Base-by-base conservation (phyloP, 2,113 vertebrate genomes). In the Ornithorhynchus anatinus region DNA sequence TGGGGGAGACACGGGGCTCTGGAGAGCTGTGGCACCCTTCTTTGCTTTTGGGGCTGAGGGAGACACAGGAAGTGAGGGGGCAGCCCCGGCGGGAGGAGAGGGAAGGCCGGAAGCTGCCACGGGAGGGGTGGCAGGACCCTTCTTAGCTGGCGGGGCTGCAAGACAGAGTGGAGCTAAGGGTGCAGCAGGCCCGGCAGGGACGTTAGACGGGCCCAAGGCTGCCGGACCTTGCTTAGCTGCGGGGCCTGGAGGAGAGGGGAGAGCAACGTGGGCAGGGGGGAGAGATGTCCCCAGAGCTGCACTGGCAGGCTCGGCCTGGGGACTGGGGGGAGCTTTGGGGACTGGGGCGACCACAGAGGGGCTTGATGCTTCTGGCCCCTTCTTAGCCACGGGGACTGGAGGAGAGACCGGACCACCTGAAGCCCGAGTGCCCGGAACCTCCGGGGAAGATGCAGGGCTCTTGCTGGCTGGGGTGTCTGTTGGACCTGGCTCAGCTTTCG, bases 271-370 rank as follows among this genome's bases (percentile, higher is more conserved):
- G 3, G 23, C 29, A 66, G 62, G 25, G 19, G 54, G 72, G 27
- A 36, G 37, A 58, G 57, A 32, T 75, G 50, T 66, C 65, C 74
- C 2, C 73, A 45, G 53, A 19, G 52, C 59, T 36, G 69, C 12
- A 42, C 66, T 32, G 52, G 13, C 31, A 12, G 51, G 37, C 15
- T 48, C 75, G 59, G 61, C n/a, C n/a, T n/a, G n/a, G n/a, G n/a
- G n/a, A n/a, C n/a, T n/a, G n/a, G n/a, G n/a, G n/a, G n/a, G n/a
- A n/a, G n/a, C 59, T 50, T 9, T 75, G 52, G n/a, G 1, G 6
- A 8, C 31, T 35, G 52, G 29, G 40, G 40, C n/a, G n/a, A n/a
- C n/a, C n/a, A n/a, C n/a, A n/a, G n/a, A n/a, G n/a, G n/a, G n/a
- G n/a, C n/a, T n/a, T n/a, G n/a, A n/a, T n/a, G n/a, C n/a, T n/a